These are phyloP conservation scores for Brachionus koreanus DNA, from an alignment of 1,140 invertebrate species.

Conservation along the genomic window DNA sequence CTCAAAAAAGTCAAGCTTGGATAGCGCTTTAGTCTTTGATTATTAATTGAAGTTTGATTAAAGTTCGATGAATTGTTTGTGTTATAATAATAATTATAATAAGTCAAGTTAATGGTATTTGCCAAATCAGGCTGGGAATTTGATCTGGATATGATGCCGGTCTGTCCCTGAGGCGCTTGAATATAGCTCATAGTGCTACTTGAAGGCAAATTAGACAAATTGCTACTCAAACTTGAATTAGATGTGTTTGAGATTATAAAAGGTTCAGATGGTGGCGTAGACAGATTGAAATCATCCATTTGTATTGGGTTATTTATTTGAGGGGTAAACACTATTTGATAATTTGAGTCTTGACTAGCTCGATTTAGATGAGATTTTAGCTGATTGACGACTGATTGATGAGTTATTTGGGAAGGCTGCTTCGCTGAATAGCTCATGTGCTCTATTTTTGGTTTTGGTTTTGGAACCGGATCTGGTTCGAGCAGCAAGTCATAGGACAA, in stretches of 20 bases:
- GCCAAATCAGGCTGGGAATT: conserved; percentile 41
- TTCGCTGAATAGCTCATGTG: background rate
- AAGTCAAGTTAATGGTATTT: background rate
- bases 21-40: background rate
- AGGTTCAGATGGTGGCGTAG: conserved; percentile 13
- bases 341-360: background rate
- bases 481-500: background rate
- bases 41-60: background rate
- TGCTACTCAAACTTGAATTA: background rate
- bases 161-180: background rate
- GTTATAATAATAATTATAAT: conserved; percentile 33
- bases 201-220: conserved; percentile 7
- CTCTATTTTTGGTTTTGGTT: background rate
- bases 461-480: conserved; percentile 35
- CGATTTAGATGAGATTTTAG: conserved; percentile 27
- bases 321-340: background rate
- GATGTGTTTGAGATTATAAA: background rate
- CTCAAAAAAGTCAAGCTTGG: background rate
- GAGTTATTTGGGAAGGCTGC: background rate
- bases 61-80: background rate
- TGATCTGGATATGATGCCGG: background rate
- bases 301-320: background rate
- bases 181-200: conserved; percentile 23
- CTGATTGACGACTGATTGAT: background rate
- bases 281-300: conserved; percentile 4